Base-by-base conservation (phyloP, 2,888 invertebrate genomes). In the Toxonevra muliebris region DNA sequence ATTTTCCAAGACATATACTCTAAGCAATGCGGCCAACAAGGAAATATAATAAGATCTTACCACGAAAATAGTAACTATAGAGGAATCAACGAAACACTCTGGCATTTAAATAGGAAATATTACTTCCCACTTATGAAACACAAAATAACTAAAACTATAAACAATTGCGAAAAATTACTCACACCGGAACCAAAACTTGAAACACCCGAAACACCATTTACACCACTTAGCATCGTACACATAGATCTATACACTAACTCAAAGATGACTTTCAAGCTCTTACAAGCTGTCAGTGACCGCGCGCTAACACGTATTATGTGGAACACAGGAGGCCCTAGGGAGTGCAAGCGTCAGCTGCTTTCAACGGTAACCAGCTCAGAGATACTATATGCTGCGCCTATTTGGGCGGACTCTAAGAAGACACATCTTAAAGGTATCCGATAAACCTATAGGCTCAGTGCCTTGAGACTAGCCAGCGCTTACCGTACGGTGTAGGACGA, bases 71-170 rank as follows among this genome's bases (percentile, higher is more conserved):
- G 13, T n/a, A 48, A 48, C 48, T 9, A 5, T 48, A 54, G 54
- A 3, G 17, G 54, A n/a, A 54, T 3, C 4, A 20, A 10, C 5
- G 17, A 10, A 17, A 53, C 53, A 12, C n/a, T 53, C 9, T 12
- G 3, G 17, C 54, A 54, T 17, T 17, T 54, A 54, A 54, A 54
- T 4, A 15, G 54, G 17, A 17, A 10, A 15, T 54, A 54, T 17
- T 54, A 54, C 17, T 54, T 54, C 17, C 54, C 54, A 54, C 17
- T 54, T 3, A 15, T 54, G 17, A 54, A 54, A 17, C 5, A 17
- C 11, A 54, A 20, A 54, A 54, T 10, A 13, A 54, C n/a, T 54
- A 10, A 20, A 54, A 54, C 54, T n/a, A 54, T 54, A 15, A 54
- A 17, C 17, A 54, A 54, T 17, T 54, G 54, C 11, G 54, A 54